Evolutionary conservation across 2,888 invertebrate species (phyloP).

Genomic region (Cryptus viduatorius): DNA sequence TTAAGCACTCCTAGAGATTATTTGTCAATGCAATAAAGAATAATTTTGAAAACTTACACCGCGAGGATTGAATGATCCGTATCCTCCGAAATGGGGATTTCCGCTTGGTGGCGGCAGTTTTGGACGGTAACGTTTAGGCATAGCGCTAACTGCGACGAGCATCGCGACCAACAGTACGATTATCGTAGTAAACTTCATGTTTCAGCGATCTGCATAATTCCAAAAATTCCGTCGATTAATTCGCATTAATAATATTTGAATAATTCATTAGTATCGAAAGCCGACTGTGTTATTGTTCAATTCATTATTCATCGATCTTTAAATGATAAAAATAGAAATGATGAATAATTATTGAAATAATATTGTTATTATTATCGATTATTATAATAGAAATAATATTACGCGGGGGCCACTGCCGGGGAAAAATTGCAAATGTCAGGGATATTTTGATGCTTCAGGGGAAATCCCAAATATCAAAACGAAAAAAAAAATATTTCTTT

Average conservation of each 20-base stretch:
- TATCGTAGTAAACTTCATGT: slow-evolving; percentile 44
- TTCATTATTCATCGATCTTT: no score
- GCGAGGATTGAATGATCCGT: slow-evolving; percentile 55
- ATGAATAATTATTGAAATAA: neutral
- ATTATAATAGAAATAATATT: no score
- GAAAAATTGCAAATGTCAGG: no score
- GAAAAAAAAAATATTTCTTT: no score
- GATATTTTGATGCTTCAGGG: no score
- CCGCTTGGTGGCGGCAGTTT: slow-evolving; percentile 6
- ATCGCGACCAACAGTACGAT: slow-evolving; percentile 40
- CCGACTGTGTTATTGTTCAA: no score
- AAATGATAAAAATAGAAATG: neutral
- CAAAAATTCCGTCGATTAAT: neutral
- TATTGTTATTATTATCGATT: slow-evolving; percentile 2
- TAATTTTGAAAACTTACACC: slow-evolving; percentile 2
- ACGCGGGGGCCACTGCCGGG: no score
- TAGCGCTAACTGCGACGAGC: slow-evolving; percentile 44
- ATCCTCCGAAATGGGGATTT: slow-evolving; percentile 39
- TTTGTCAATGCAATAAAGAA: no score
- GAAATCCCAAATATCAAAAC: no score
- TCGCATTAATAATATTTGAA: no score
- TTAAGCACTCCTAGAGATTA: no score
- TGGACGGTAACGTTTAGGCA: slow-evolving; percentile 29
- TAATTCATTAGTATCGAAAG: no score
- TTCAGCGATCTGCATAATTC: neutral